Conservation (phyloP, 2,888 invertebrate species). For the Pammene aurita region DNA sequence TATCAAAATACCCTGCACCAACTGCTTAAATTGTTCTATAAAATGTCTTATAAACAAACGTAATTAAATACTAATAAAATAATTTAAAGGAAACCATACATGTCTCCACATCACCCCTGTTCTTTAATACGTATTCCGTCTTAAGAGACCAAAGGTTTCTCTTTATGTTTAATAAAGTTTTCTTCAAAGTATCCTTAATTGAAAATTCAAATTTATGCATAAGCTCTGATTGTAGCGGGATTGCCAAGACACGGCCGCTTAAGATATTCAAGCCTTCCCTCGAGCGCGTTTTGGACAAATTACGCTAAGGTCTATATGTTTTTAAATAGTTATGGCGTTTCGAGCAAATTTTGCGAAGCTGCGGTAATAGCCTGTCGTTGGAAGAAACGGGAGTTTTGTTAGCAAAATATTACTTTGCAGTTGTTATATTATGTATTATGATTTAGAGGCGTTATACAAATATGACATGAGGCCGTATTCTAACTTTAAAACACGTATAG, state of each 20-base stretch:
- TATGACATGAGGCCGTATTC: no score
- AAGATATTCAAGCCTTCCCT: constrained; percentile 68
- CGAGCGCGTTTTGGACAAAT: constrained; percentile 67
- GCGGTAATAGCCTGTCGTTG: constrained; percentile 15
- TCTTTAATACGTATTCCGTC: constrained; percentile 73
- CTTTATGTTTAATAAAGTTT: constrained; percentile 82
- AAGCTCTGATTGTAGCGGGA: constrained; percentile 79
- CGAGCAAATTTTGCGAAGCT: constrained; percentile 27
- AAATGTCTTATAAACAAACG: no score
- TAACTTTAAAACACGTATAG: no score
- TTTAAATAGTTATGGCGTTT: constrained; percentile 29
- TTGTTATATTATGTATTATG: not conserved
- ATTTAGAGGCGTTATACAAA: no score
- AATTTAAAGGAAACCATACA: not conserved
- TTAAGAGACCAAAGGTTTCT: constrained; percentile 80
- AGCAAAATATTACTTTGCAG: not conserved
- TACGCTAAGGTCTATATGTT: constrained; percentile 52
- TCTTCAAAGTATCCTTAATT: constrained; percentile 82
- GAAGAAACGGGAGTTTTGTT: not conserved
- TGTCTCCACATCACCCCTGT: constrained; percentile 55
- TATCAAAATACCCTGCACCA: no score
- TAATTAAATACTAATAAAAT: no score
- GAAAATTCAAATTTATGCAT: constrained; percentile 84
- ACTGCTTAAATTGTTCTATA: no score
- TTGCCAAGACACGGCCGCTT: constrained; percentile 62